Evolutionary conservation across 2,113 vertebrate species (phyloP).

Genomic region (Nycticryphes semicollaris): DNA sequence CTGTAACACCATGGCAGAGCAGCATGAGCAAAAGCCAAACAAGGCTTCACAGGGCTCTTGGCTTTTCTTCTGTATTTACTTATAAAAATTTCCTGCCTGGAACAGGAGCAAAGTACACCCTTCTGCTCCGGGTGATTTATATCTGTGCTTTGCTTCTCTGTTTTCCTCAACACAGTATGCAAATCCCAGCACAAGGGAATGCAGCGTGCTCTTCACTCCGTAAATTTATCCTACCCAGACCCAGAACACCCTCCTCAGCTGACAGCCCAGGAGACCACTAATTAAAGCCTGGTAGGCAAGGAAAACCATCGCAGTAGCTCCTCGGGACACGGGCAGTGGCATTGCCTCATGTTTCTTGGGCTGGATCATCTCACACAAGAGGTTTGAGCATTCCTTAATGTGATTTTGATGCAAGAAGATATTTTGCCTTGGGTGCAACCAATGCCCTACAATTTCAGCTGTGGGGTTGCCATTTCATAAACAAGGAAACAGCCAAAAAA

Average conservation of each 20-base stretch:
- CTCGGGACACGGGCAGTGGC: background rate
- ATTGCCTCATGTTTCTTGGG: fast-evolving
- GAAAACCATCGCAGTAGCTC: background rate
- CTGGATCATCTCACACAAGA: background rate
- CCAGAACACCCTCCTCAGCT: background rate
- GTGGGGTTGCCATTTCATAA: background rate
- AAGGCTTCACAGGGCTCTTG: background rate
- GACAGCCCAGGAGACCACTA: background rate
- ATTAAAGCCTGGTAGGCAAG: background rate
- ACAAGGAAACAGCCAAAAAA: background rate
- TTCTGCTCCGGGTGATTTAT: background rate
- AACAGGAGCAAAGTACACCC: background rate
- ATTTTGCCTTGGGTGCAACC: background rate
- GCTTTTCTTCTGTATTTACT: background rate
- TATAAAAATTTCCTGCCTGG: background rate
- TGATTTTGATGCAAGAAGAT: background rate
- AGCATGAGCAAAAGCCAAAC: background rate
- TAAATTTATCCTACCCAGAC: background rate
- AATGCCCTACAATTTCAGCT: background rate
- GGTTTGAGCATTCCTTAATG: background rate
- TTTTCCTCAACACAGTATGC: background rate
- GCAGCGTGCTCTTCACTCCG: background rate
- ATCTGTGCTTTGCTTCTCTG: background rate
- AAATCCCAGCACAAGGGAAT: background rate
- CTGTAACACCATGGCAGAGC: fast-evolving